phyloP scores from a whole-genome alignment of 2,113 vertebrate species.

The Callochromis pleurospilus region DNA sequence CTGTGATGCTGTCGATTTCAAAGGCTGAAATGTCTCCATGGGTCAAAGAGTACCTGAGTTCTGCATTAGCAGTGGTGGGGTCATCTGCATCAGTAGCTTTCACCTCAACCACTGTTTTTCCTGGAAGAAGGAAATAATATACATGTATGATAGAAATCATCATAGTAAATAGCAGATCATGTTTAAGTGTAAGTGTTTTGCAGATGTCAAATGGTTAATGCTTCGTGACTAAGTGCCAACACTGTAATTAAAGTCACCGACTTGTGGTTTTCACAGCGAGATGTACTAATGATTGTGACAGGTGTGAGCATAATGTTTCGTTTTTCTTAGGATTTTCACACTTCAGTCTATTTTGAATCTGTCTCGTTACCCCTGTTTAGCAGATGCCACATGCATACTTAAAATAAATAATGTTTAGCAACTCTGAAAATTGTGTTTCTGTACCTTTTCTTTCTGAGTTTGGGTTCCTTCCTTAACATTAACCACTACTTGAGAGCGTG shows the following conservation, averaged over 20 bases:
- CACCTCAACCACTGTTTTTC: conserved; percentile 76
- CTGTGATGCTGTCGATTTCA: conserved; percentile 71
- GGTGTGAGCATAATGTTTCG: neutral
- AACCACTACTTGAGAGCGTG: neutral
- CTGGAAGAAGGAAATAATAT: conserved; percentile 49
- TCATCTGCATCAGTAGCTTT: conserved; percentile 88
- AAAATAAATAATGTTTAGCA: neutral
- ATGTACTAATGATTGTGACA: conserved; percentile 5
- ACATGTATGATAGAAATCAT: neutral
- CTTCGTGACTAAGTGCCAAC: neutral
- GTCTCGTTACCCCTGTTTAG: neutral
- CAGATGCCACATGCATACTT: neutral
- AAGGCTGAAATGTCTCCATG: conserved; percentile 68
- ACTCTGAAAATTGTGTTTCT: neutral
- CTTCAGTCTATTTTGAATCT: neutral
- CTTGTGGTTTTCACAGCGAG: neutral
- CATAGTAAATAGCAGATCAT: neutral
- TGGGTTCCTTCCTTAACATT: neutral
- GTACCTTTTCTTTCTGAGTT: neutral
- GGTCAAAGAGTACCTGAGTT: conserved; percentile 76
- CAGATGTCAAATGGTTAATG: neutral
- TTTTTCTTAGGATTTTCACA: neutral
- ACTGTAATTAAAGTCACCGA: neutral
- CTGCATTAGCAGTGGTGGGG: conserved; percentile 77
- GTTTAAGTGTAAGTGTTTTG: fast-evolving